Conservation (phyloP, 2,888 invertebrate genomes). For the Dynastes maya region DNA sequence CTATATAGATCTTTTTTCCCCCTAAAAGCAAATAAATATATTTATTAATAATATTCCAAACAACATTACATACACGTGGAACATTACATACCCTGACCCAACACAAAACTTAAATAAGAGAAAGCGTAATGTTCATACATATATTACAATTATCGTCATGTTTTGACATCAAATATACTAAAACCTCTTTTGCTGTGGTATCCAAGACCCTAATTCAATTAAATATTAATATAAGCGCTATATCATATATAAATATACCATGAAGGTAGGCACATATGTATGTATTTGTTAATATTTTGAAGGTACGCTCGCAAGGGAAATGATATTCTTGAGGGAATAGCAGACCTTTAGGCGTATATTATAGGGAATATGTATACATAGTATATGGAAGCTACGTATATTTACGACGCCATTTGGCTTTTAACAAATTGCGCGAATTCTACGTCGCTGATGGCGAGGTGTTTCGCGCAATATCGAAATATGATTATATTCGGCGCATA, state of each 20-base stretch:
- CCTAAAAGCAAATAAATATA: too few species aligned
- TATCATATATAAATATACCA: not conserved
- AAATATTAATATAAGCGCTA: not conserved
- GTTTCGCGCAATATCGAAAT: constrained; percentile 11
- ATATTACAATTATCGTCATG: not conserved
- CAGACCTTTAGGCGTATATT: not conserved
- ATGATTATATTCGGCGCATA: constrained; percentile 28
- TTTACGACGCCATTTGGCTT: constrained; percentile 1
- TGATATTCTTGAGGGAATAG: not conserved
- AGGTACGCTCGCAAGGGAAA: not conserved
- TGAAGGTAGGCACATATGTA: not conserved
- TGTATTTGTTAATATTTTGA: constrained; percentile 1
- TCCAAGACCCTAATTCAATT: not conserved
- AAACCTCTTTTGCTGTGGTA: not conserved
- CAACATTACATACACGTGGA: too few species aligned
- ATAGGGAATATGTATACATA: not conserved
- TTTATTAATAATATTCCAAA: too few species aligned
- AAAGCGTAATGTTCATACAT: too few species aligned
- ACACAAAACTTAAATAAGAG: too few species aligned
- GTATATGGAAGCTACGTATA: not conserved
- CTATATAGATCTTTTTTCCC: too few species aligned
- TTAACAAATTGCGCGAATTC: constrained; percentile 12
- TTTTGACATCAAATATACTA: not conserved
- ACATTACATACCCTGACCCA: too few species aligned
- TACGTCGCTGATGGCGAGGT: not conserved